Percentiles rank a stretch among this genome's conserved stretches.
These are phyloP conservation scores for Drosophila ogumai DNA, from an alignment of 1,140 invertebrate species.

Conservation along the genomic window DNA sequence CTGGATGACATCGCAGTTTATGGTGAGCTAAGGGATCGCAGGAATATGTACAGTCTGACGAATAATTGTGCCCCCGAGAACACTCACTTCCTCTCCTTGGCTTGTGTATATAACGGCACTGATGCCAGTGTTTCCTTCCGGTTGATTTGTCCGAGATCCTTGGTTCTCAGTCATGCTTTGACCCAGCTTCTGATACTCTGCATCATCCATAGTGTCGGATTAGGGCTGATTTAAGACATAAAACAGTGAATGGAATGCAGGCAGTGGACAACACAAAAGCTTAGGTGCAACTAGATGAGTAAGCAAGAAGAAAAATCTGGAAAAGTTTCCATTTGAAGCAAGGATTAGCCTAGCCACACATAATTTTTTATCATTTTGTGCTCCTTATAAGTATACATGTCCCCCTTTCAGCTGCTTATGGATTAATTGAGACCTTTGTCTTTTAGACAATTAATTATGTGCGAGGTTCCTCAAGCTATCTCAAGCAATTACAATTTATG, in stretches of 20 bases:
- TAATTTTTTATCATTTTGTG: not conserved
- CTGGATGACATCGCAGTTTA: conserved; percentile 13
- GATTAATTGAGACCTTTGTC: not conserved
- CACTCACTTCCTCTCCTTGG: conserved; percentile 31
- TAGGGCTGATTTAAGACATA: conserved; percentile 10
- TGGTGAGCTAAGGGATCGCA: conserved; percentile 5
- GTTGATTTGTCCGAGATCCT: not conserved
- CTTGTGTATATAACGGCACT: conserved; percentile 43
- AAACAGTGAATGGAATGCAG: conserved; percentile 29
- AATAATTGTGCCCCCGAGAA: not conserved
- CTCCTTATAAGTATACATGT: not conserved
- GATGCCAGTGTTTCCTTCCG: not conserved
- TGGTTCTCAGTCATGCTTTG: conserved; percentile 9
- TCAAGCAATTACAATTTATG: conserved; percentile 35
- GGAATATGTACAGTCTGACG: not conserved
- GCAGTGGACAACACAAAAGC: conserved; percentile 44
- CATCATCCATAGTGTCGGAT: conserved; percentile 57
- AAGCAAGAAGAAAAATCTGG: not conserved
- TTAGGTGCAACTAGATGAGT: conserved; percentile 6
- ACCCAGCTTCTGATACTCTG: conserved; percentile 49
- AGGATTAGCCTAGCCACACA: not conserved
- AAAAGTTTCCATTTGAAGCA: too few species aligned
- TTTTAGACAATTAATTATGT: conserved; percentile 25
- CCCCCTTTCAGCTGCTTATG: not conserved
- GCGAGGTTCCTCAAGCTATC: conserved; percentile 13